Conservation (phyloP, 1,140 invertebrate genomes). For the Venustaconcha ellipsiformis region DNA sequence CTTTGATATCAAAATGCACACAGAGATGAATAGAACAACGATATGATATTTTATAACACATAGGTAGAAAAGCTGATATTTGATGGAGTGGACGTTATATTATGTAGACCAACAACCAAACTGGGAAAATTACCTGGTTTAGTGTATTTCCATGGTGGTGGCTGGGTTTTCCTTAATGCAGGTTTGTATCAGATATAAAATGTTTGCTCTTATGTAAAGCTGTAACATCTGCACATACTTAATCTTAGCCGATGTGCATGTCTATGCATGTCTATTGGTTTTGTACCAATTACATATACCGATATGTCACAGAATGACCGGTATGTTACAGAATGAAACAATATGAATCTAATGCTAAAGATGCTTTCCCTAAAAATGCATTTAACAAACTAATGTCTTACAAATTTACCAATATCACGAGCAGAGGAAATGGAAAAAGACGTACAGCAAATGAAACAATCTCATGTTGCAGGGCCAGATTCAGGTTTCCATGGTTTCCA, state of each 20-base stretch:
- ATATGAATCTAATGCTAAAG: background rate
- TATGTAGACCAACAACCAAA: constrained; percentile 24
- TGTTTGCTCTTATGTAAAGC: background rate
- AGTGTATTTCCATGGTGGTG: constrained; percentile 37
- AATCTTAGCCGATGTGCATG: background rate
- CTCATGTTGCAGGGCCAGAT: no score
- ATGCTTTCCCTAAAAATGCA: background rate
- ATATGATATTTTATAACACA: background rate
- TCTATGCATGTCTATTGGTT: background rate
- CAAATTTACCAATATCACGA: no score
- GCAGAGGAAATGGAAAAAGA: no score
- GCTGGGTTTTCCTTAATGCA: constrained; percentile 24
- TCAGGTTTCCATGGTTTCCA: no score
- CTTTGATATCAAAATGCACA: no score
- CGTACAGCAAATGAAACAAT: no score
- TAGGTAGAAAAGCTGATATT: constrained; percentile 29
- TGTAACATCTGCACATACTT: background rate
- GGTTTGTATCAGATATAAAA: constrained; percentile 10
- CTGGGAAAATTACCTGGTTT: constrained; percentile 14
- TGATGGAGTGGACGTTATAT: constrained; percentile 32
- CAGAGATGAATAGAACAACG: no score
- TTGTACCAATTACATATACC: background rate
- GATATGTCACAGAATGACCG: no score
- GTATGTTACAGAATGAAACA: background rate
- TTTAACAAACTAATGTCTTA: no score